A percentile compares a stretch with the other conserved stretches of the same genome.
Evolutionary conservation across 2,113 vertebrate species (phyloP).

Genomic region (Marmota flaviventris): DNA sequence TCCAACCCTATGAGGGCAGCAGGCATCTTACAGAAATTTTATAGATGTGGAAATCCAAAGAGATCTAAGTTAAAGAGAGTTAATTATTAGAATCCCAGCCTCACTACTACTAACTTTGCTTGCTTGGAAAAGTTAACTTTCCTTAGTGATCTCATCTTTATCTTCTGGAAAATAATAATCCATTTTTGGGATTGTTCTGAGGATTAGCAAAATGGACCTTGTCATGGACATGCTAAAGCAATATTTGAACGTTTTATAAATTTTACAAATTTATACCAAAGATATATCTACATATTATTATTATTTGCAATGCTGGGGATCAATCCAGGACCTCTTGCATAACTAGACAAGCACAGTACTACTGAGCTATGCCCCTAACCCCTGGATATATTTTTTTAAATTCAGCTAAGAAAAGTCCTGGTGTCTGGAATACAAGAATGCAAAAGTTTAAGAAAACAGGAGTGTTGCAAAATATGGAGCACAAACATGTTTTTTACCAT

Average conservation of each 20-base stretch:
- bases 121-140: neutral
- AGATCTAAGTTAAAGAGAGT: neutral
- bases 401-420: neutral
- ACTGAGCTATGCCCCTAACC: neutral
- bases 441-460: neutral
- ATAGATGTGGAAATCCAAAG: neutral
- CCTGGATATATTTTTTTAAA: neutral
- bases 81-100: neutral
- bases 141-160: neutral
- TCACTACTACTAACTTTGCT: neutral
- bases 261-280: neutral
- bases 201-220: neutral
- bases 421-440: neutral
- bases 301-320: neutral
- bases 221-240: neutral
- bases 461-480: neutral
- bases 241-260: neutral
- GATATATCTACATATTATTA: neutral
- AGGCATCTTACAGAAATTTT: neutral
- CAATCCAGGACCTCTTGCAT: too few species aligned
- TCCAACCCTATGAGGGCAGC: neutral
- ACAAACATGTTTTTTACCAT: neutral
- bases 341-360: neutral
- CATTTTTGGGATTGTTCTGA: neutral
- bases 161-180: neutral